Base-by-base conservation (phyloP, 2,797 vertebrate genomes). In the Otus scops region DNA sequence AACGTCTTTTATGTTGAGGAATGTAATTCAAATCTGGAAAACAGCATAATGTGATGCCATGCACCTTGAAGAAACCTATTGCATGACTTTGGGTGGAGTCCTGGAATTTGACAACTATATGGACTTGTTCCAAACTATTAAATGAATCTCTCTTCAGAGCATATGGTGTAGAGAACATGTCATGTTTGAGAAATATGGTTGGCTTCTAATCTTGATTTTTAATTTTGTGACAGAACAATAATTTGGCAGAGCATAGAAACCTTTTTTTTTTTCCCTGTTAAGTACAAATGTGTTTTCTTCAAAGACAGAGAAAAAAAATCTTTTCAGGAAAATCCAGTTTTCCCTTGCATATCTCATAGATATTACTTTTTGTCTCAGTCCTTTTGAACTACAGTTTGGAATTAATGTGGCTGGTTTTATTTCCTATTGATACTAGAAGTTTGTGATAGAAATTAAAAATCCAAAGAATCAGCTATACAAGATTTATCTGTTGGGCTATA, bases 141-240 rank as follows among this genome's bases (percentile, higher is more conserved):
- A 96, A 93, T 96, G 76, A 96, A 94, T 95, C 65, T 95, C 73
- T 93, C 65, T 91, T 93, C 53, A 41, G 88, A 96, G 80, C 96
- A 95, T 96, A 95, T 92, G 96, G 95, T 84, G 61, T 50, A 91
- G 85, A 71, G 94, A 95, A 96, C 88, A 93, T 91, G 86, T 91
- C 88, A 84, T 94, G 82, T 96, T 97, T 96, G 91, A 93, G 91
- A 96, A 97, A 92, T 96, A 94, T 61, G 73, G 61, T 96, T 95
- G 95, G 91, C 85, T 97, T 93, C 85, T 81, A 91, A 88, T 93
- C 94, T 93, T 93, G 91, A 95, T 95, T 96, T 96, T 95, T 95
- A 96, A 92, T 96, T 96, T 93, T 93, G 76, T 1, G 23, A 63
- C 76, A 93, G 91, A 95, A 96, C 88, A 96, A 94, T 95, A 91